Percentiles rank a stretch among this genome's conserved stretches.
These are phyloP conservation scores for Zeuzera pyrina DNA, from an alignment of 2,888 invertebrate genomes.

Conservation along the genomic window DNA sequence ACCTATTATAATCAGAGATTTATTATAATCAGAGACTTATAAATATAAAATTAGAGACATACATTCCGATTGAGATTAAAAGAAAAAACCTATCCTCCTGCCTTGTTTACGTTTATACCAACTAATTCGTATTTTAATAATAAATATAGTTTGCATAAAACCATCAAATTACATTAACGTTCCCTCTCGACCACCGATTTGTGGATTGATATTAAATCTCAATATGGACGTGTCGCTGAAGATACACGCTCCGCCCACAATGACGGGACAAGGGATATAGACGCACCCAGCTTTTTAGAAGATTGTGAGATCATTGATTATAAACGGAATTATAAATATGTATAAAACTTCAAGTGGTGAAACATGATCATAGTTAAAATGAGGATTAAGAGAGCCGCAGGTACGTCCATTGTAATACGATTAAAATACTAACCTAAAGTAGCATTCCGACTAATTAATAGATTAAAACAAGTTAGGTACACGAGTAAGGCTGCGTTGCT, in stretches of 20 bases:
- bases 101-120: too few species aligned
- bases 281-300: too few species aligned
- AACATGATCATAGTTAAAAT: too few species aligned
- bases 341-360: too few species aligned
- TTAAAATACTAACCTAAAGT: constrained; percentile 6
- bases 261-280: too few species aligned
- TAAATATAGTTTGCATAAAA: background rate
- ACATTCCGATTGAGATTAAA: background rate
- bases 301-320: too few species aligned
- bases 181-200: constrained; percentile 18
- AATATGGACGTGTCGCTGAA: constrained; percentile 22
- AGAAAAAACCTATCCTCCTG: too few species aligned
- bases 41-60: background rate
- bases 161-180: background rate
- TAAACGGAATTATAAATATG: too few species aligned
- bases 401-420: too few species aligned
- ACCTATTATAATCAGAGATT: too few species aligned
- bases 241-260: background rate
- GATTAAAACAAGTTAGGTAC: constrained; percentile 17
- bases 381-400: too few species aligned
- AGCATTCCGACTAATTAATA: constrained; percentile 5
- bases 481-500: constrained; percentile 16
- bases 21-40: too few species aligned
- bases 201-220: constrained; percentile 23
- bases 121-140: background rate